Conservation (phyloP, 1,140 invertebrate genomes). For the Calliphora vicina region DNA sequence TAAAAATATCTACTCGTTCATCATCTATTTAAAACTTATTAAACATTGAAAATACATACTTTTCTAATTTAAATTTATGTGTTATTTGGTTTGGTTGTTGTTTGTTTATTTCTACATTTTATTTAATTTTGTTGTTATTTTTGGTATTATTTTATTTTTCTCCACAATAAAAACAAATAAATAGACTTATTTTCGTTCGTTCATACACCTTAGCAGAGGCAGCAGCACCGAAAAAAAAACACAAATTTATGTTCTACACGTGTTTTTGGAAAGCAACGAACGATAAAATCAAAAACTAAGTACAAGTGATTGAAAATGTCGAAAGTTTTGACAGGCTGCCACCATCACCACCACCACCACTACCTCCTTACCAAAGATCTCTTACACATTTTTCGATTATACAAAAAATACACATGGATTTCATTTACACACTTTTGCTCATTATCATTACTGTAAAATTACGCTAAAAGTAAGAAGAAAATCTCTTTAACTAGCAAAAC, state of each 20-base stretch:
- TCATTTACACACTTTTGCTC: neutral
- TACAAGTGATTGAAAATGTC: conserved; percentile 1
- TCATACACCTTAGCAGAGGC: neutral
- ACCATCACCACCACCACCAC: neutral
- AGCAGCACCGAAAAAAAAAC: neutral
- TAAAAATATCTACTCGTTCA: neutral
- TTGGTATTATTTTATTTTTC: neutral
- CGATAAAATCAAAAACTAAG: neutral
- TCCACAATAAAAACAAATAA: neutral
- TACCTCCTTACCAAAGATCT: neutral
- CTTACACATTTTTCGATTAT: neutral
- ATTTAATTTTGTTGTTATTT: neutral
- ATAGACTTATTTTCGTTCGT: too few species aligned
- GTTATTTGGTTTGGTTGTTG: neutral
- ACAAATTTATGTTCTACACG: neutral
- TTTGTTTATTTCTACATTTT: neutral
- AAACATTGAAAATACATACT: neutral
- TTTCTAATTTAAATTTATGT: neutral
- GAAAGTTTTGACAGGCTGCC: neutral
- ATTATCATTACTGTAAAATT: neutral
- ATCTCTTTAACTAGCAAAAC: neutral
- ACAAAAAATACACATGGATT: neutral
- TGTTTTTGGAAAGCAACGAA: neutral
- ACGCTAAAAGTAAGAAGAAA: neutral
- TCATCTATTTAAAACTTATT: neutral